These are phyloP conservation scores for Sympetrum striolatum DNA, from an alignment of 2,888 invertebrate genomes.

Conservation along the genomic window DNA sequence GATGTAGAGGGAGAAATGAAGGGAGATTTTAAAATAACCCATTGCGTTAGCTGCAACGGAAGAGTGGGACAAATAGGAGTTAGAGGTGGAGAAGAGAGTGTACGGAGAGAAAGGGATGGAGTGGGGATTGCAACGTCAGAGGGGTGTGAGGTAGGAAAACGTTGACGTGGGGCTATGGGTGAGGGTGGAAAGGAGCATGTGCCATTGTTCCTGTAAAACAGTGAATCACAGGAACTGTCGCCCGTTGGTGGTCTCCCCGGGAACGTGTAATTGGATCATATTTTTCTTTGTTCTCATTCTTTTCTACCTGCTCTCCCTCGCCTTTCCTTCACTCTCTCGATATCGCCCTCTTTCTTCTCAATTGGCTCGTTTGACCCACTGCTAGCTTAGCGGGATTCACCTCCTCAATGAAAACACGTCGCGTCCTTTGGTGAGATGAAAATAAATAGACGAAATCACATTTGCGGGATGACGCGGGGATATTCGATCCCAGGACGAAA, in stretches of 20 bases:
- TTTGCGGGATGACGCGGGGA: background rate
- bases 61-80: background rate
- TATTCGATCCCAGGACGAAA: too few species aligned
- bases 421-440: background rate
- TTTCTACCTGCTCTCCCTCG: background rate
- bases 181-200: slow-evolving; percentile 6
- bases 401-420: background rate
- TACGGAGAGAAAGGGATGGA: background rate
- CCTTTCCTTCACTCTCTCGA: background rate
- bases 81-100: background rate
- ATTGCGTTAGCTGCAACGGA: background rate
- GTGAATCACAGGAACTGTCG: slow-evolving; percentile 36
- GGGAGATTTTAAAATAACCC: background rate
- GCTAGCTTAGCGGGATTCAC: background rate
- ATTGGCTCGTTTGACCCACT: background rate
- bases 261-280: slow-evolving; percentile 43
- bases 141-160: background rate
- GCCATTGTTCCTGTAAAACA: slow-evolving; percentile 43
- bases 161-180: background rate
- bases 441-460: background rate
- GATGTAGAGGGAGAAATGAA: too few species aligned
- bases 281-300: slow-evolving; percentile 3
- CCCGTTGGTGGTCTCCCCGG: slow-evolving; percentile 12
- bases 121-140: background rate
- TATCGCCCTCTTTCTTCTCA: background rate